Evolutionary conservation across 2,888 invertebrate genomes (phyloP), one percentile per base, ranked within the genome.

Genomic region (Drosophila nigritarsus): DNA sequence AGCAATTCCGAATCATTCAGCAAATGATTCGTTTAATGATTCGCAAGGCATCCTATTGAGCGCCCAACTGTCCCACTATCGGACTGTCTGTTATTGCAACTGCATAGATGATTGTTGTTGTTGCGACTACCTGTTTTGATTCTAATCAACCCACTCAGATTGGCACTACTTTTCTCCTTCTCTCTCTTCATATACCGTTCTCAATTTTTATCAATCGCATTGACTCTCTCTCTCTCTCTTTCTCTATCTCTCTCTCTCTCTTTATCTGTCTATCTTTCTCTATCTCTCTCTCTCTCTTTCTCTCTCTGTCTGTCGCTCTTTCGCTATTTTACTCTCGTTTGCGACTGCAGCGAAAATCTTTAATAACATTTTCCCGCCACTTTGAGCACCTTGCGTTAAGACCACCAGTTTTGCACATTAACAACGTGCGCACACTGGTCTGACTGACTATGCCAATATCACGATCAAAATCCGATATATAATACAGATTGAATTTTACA

Each of bases 391-490:
- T 89, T 89, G 72, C 80, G 80, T 60, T 83, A 65, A 75, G 71
- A 76, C 78, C 75, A 65, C 61, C 77, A 75, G 60, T 78, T 89
- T 83, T 49, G 74, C 81, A 78, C 82, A 82, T 75, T 67, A 80
- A 85, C 87, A 89, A 86, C 90, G 85, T 86, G 89, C 88, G 85
- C 83, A 86, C 85, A 76, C 82, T 89, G 85, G 71, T 11, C 13
- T 13, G 1, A 54, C 29, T 7, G 24, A 24, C 15, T 11, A 38
- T 18, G 32, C 13, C 0, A 38, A n/a, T 27, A n/a, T 15, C 8
- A 20, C 3, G 20, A 36, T 18, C n/a, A 62, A 27, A 36, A 59
- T 45, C 45, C 15, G 45, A 45, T 45, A 45, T 20, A n/a, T 8
- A 9, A n/a, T 9, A 0, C 1, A 40, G n/a, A n/a, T 11, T 45